A percentile compares a stretch with the other conserved stretches of the same genome.
These are phyloP conservation scores for Emydura subglobosa DNA, from an alignment of 2,113 vertebrate genomes.

Conservation along the genomic window DNA sequence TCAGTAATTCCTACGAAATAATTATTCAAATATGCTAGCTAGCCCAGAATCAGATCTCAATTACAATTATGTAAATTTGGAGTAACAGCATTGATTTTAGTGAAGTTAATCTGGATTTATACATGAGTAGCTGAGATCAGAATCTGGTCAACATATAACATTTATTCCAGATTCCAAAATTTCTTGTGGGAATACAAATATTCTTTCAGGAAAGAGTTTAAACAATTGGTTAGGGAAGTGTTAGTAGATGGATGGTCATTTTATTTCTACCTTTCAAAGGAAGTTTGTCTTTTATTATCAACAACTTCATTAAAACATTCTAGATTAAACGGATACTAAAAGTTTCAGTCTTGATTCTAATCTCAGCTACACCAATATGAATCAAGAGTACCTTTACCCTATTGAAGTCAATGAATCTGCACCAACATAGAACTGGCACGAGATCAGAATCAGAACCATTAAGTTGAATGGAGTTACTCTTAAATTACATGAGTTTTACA, in stretches of 20 bases:
- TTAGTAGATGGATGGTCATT: conserved; percentile 27
- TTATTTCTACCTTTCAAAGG: conserved; percentile 57
- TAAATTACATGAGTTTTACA: neutral
- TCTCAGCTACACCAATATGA: neutral
- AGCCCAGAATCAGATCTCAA: neutral
- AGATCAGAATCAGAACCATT: neutral
- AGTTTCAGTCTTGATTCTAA: neutral
- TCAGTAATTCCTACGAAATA: conserved; percentile 22
- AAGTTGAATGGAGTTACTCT: neutral
- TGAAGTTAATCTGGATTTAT: conserved; percentile 62
- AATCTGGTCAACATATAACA: conserved; percentile 36
- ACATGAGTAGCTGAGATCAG: conserved; percentile 59
- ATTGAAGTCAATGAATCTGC: neutral
- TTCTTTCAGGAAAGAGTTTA: conserved; percentile 32
- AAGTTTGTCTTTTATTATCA: conserved; percentile 37
- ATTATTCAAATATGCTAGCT: neutral
- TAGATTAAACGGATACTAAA: conserved; percentile 41
- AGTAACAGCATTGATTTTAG: neutral
- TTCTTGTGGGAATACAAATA: conserved; percentile 26
- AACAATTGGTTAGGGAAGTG: conserved; percentile 65
- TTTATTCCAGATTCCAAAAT: conserved; percentile 48
- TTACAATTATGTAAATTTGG: neutral
- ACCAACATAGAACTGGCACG: neutral
- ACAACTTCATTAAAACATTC: neutral
- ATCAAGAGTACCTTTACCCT: neutral